Base-by-base conservation (phyloP, 2,113 vertebrate species). In the Zootoca vivipara region DNA sequence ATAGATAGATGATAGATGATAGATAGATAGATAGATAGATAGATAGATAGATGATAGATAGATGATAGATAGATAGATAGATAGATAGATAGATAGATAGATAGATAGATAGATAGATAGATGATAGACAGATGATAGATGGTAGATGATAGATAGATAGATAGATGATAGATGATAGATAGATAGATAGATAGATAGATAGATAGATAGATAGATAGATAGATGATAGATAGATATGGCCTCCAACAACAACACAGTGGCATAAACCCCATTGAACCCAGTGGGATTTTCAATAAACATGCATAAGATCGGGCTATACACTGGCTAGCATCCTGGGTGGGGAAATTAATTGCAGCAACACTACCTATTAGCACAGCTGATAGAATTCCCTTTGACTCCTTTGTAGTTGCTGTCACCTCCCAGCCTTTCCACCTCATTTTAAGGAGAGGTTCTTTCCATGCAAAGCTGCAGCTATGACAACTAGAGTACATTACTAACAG, bases 381-480 rank as follows among this genome's bases (percentile, higher is more conserved):
- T 28, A 15, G 65, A 81, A 18, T 81, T 38, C 20, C 40, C 22
- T 85, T 78, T 7, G 22, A 10, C 3, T 81, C n/a, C n/a, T 18
- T 62, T 64, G 20, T 26, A 82, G 40, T 22, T n/a, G 35, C 5
- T 33, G 52, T 0, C 13, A 1, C 5, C 3, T 10, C 7, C 20
- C 69, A 52, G 46, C 46, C 40, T 42, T 85, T n/a, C 6, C 12
- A 0, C 2, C 0, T 46, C 89, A 82, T 85, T 70, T 90, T 88
- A 78, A 85, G 80, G 78, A 74, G 8, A 6, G 0, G 0, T 35
- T 0, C 20, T 69, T 26, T 65, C 86, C 83, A 89, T 42, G 33
- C 78, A 67, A 85, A 83, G 16, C 0, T 1, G 64, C 77, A 26
- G 4, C 22, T 2, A 42, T 20, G n/a, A 52, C 0, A 0, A 38